Conservation (phyloP, 1,140 invertebrate species). For the Mactra quadrangularis region DNA sequence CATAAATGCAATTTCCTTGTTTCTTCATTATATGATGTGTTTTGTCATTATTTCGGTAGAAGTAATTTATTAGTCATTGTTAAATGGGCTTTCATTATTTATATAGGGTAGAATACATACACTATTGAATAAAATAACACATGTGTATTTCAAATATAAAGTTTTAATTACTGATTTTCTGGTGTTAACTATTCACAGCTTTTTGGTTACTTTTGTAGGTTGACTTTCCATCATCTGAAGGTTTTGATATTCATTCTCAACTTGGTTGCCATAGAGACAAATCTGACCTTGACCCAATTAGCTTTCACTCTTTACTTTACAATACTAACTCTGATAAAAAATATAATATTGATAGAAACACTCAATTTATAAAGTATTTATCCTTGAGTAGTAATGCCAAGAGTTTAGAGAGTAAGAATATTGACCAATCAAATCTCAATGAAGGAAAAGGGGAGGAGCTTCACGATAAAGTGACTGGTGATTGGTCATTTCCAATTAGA, state of each 20-base stretch:
- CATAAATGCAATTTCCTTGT: no score
- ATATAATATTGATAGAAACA: slow-evolving; percentile 22
- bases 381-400: background rate
- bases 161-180: no score
- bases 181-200: no score
- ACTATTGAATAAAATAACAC: no score
- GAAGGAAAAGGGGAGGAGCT: background rate
- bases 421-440: background rate
- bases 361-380: slow-evolving; percentile 27
- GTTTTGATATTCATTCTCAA: slow-evolving; percentile 11
- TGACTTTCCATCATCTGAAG: slow-evolving; percentile 1
- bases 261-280: slow-evolving; percentile 31
- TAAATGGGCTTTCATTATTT: no score
- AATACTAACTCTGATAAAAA: background rate
- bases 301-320: slow-evolving; percentile 30
- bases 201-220: slow-evolving; percentile 29
- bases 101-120: no score
- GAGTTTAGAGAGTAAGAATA: background rate
- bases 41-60: no score
- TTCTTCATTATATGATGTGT: no score
- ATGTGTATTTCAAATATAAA: no score
- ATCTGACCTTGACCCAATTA: slow-evolving; percentile 50
- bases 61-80: no score
- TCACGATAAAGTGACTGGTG: slow-evolving; percentile 11
- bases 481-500: slow-evolving; percentile 76